Base-by-base conservation (phyloP, 2,888 invertebrate genomes). In the Epistrophella euchroma region DNA sequence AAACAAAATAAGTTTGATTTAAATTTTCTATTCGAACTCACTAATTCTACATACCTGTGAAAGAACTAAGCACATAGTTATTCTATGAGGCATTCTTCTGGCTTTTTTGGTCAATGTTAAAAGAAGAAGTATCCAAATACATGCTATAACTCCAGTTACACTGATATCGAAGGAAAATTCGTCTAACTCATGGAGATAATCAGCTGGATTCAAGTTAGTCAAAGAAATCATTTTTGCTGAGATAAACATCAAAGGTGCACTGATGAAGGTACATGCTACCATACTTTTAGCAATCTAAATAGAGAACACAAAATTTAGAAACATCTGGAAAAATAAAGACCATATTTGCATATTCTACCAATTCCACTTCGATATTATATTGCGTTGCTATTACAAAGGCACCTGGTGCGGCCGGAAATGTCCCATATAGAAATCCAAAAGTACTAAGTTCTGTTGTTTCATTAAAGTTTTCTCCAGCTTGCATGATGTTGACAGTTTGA, bases 321-420 rank as follows among this genome's bases (percentile, higher is more conserved):
- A 13, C 37, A 0, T 2, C 0, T 25, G 22, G 0, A 25, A 52
- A 25, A 52, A 37, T 9, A 2, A 22, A 19, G 4, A 13, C 2
- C 0, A 13, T 7, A 60, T 3, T 11, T 11, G 91, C 93, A 15
- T 15, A 1, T 25, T 15, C 93, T 91, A 97, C 97, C 94, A 98
- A 93, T 92, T 98, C 98, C 77, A 97, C 95, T 91, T 97, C 97
- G 71, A 97, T 92, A 88, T 96, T 95, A 91, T 98, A 98, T 88
- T 97, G 95, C 52, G 96, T 95, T 1, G 98, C 97, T 92, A 98
- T 98, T 4, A 99, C 97, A 91, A 98, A 98, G 0, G 98, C 97
- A n/a, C 97, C 97, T 0, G 98, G 98, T 0, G 98, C 98, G 1
- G 98, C 96, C 0, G 99, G 99, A 92, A 99, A 97, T 0, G 98